Evolutionary conservation across 2,888 invertebrate genomes (phyloP).

Genomic region (Amaurobius ferox): DNA sequence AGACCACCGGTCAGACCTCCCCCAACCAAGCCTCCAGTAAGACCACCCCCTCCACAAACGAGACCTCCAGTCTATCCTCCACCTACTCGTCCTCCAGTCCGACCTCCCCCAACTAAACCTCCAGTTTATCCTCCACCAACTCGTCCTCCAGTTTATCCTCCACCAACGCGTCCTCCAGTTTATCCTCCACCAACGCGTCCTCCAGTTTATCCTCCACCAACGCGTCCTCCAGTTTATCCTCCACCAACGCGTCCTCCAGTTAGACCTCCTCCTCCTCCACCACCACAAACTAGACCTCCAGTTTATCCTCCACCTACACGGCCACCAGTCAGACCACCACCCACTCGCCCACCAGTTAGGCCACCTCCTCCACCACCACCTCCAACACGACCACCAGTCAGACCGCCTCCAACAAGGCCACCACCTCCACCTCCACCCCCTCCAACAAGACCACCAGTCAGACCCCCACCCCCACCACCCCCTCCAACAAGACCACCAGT

Average conservation of each 20-base stretch:
- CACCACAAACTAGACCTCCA: conserved; percentile 18
- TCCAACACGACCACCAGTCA: neutral
- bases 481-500: conserved; percentile 32
- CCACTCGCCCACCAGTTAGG: conserved; percentile 40
- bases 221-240: conserved; percentile 19
- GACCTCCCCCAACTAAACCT: conserved; percentile 11
- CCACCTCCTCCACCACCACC: conserved; percentile 35
- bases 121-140: conserved; percentile 20
- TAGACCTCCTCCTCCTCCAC: conserved; percentile 27
- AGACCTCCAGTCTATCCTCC: conserved; percentile 21
- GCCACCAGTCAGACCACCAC: conserved; percentile 39
- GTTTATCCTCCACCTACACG: conserved; percentile 23
- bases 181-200: conserved; percentile 32
- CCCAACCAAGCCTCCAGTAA: neutral
- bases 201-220: conserved; percentile 35
- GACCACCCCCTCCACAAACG: conserved; percentile 12
- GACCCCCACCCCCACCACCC: conserved; percentile 29
- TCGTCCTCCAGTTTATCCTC: conserved; percentile 15
- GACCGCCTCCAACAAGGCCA: conserved; percentile 24
- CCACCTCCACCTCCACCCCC: conserved; percentile 5
- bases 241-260: conserved; percentile 38
- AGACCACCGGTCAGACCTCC: neutral
- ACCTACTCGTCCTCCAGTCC: conserved; percentile 7
- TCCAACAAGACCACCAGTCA: conserved; percentile 19
- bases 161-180: conserved; percentile 24